phyloP scores from a whole-genome alignment of 1,140 invertebrate genomes.

The Aethina tumida region DNA sequence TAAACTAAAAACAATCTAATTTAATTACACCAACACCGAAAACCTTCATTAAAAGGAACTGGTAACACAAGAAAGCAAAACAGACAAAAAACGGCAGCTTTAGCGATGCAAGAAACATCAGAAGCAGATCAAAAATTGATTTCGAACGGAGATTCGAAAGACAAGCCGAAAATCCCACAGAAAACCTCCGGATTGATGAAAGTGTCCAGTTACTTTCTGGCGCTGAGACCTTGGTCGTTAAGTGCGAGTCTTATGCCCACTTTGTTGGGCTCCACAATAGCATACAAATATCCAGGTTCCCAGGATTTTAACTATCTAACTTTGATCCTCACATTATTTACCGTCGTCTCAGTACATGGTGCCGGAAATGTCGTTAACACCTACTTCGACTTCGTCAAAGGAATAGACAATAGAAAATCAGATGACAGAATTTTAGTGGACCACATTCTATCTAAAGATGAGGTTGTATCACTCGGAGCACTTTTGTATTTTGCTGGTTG shows the following conservation, averaged over 20 bases:
- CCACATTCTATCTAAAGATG: slow-evolving; percentile 73
- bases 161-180: no score
- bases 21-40: no score
- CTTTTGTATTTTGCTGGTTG: slow-evolving; percentile 81
- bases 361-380: slow-evolving; percentile 96
- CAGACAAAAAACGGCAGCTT: no score
- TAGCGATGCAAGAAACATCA: no score
- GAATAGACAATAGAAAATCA: slow-evolving; percentile 83
- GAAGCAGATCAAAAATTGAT: no score
- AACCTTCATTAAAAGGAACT: no score
- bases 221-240: slow-evolving; percentile 85
- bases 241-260: slow-evolving; percentile 87
- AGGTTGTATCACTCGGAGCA: slow-evolving; percentile 66
- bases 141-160: no score
- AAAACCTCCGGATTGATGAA: slow-evolving; percentile 59
- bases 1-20: no score
- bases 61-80: no score
- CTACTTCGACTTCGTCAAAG: slow-evolving; percentile 89
- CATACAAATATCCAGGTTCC: slow-evolving; percentile 61
- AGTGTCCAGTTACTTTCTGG: slow-evolving; percentile 75
- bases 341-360: slow-evolving; percentile 83
- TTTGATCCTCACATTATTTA: slow-evolving; percentile 71
- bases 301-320: slow-evolving; percentile 68
- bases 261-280: slow-evolving; percentile 72
- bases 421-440: slow-evolving; percentile 90